Conservation (phyloP, 2,797 vertebrate species). For the Zalophus californianus region DNA sequence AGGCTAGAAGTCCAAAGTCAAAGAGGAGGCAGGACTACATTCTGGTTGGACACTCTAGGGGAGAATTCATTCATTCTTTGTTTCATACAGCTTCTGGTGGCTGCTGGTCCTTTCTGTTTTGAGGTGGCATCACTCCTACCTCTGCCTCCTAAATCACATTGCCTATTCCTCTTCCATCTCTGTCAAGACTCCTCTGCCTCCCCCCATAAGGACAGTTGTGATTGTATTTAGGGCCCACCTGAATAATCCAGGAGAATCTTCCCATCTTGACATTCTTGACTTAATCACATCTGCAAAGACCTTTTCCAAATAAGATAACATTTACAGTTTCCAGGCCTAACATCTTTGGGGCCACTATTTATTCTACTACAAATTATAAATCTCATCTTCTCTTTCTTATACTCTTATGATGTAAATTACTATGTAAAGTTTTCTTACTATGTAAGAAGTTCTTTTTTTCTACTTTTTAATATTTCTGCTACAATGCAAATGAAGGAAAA, state of each 20-base stretch:
- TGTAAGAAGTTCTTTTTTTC: neutral
- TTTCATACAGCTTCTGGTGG: neutral
- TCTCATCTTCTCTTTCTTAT: neutral
- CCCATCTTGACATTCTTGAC: neutral
- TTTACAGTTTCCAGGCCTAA: neutral
- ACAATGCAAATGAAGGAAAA: neutral
- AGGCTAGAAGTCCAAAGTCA: neutral
- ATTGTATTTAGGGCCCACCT: neutral
- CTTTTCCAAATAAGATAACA: neutral
- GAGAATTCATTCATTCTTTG: neutral
- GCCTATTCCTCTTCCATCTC: neutral
- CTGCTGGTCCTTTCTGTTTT: neutral
- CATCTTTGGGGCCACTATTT: neutral
- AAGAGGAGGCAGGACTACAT: neutral
- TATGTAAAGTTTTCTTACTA: conserved; percentile 23
- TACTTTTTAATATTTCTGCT: conserved; percentile 28
- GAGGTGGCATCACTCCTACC: rapidly evolving
- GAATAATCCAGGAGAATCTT: neutral
- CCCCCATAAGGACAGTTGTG: neutral
- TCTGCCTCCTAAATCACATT: neutral
- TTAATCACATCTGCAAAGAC: neutral
- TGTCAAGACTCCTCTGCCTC: neutral
- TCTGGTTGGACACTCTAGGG: neutral
- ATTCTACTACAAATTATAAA: neutral
- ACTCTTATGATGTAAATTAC: neutral